Base-by-base conservation (phyloP, 30 jellyfish, hydroid and myxozoan genomes). In the Haliclystus octoradiatus region DNA sequence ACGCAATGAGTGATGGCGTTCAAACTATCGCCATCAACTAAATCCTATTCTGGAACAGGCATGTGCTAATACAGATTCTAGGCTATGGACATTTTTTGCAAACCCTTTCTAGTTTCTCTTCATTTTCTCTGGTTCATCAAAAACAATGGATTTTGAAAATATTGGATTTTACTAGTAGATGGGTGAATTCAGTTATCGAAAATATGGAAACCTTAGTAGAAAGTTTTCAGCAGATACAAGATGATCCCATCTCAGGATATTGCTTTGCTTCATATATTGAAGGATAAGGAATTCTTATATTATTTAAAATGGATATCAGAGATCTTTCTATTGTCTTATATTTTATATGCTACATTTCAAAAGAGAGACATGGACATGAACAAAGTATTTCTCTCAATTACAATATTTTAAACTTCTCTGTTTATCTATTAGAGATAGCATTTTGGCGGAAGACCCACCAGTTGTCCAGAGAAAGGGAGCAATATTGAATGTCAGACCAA, bases 11-110 rank as follows among this genome's bases (percentile, higher is more conserved):
- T 40, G 86, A 80, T 23, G 19, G 76, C 49, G 80, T 75, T 2
- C 90, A 53, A 28, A 66, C 81, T 34, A 40, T 64, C 65, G 88
- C 88, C 88, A 76, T 34, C 88, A 76, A 34, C 88, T 76, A 26
- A 66, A 77, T 31, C 63, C 68, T 32, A 51, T 77, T 29, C 0
- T 75, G 64, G 72, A 75, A 28, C 73, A 65, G 62, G 79, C 75
- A 4, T 73, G 33, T 13, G 22, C 70, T 19, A 40, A 9, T 9
- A 19, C 14, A 40, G 57, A 40, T 40, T 5, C 9, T 9, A 40
- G 57, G 57, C 57, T 72, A 49, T 31, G 70, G 84, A 25, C 50
- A 19, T 73, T 73, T 76, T 73, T 40, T 40, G 57, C 57, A 9
- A 40, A 40, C 19, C 14, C 57, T 5, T 40, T 19, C 9, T 9